These are phyloP conservation scores for Pseudorectes ferrugineus DNA, from an alignment of 2,113 vertebrate genomes.

Conservation along the genomic window DNA sequence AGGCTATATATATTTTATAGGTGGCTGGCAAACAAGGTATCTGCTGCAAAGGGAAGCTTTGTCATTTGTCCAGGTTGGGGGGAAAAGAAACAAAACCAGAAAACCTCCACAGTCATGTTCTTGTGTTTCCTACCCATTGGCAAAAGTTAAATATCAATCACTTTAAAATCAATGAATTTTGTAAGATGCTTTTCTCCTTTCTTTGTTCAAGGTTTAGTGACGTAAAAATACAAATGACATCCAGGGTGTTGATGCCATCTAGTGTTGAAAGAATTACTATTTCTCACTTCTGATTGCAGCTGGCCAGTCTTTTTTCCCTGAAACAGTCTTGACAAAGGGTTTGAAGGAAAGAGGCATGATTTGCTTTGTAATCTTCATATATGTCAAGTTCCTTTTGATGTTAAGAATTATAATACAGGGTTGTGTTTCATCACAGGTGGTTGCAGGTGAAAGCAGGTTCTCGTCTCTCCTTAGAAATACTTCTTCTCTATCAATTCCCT, in stretches of 20 bases:
- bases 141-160: not conserved
- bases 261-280: not conserved
- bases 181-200: not conserved
- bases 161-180: not conserved
- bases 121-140: not conserved
- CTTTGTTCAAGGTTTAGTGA: not conserved
- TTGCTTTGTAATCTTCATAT: not conserved
- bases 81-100: not conserved
- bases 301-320: not conserved
- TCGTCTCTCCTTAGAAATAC: not conserved
- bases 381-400: not conserved
- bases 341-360: not conserved
- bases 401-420: not conserved
- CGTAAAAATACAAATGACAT: not conserved
- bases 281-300: not conserved
- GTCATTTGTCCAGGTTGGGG: not conserved
- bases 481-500: not conserved
- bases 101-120: not conserved
- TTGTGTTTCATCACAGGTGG: not conserved
- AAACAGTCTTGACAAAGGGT: not conserved
- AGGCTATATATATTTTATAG: not conserved
- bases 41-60: not conserved
- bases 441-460: not conserved
- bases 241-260: conserved; percentile 20
- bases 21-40: not conserved